Conservation (phyloP, 2,888 invertebrate species). For the Ethmia dodecea region DNA sequence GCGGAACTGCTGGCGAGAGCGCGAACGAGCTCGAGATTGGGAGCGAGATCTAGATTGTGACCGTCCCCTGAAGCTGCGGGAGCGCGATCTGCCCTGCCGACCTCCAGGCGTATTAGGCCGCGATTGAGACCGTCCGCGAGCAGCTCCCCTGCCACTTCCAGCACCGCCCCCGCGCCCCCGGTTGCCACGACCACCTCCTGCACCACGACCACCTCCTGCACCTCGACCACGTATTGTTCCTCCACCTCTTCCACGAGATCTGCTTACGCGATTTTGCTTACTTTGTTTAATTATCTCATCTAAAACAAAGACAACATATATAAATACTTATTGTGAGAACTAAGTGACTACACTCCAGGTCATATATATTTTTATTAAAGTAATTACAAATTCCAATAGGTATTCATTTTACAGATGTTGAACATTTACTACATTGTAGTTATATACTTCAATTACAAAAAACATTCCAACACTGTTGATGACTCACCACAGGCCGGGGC, state of each 20-base stretch:
- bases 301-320: slow-evolving; percentile 27
- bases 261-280: slow-evolving; percentile 44
- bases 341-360: too few species aligned
- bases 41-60: slow-evolving; percentile 30
- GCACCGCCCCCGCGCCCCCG: slow-evolving; percentile 36
- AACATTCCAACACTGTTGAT: too few species aligned
- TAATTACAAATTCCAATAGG: too few species aligned
- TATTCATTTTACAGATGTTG: too few species aligned
- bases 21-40: slow-evolving; percentile 36
- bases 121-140: slow-evolving; percentile 35
- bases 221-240: slow-evolving; percentile 26
- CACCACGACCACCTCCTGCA: slow-evolving; percentile 21
- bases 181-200: slow-evolving; percentile 31
- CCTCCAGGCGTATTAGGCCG: slow-evolving; percentile 32
- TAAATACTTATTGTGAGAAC: too few species aligned
- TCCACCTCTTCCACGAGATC: slow-evolving; percentile 53
- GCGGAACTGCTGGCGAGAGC: slow-evolving; percentile 36
- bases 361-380: too few species aligned
- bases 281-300: slow-evolving; percentile 66
- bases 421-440: too few species aligned
- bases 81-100: slow-evolving; percentile 35
- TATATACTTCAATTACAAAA: too few species aligned
- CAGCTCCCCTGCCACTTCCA: slow-evolving; percentile 26
- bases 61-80: slow-evolving; percentile 26
- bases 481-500: too few species aligned